Conservation (phyloP, 2,888 invertebrate species). For the Imbricaverruca yamaguchii region DNA sequence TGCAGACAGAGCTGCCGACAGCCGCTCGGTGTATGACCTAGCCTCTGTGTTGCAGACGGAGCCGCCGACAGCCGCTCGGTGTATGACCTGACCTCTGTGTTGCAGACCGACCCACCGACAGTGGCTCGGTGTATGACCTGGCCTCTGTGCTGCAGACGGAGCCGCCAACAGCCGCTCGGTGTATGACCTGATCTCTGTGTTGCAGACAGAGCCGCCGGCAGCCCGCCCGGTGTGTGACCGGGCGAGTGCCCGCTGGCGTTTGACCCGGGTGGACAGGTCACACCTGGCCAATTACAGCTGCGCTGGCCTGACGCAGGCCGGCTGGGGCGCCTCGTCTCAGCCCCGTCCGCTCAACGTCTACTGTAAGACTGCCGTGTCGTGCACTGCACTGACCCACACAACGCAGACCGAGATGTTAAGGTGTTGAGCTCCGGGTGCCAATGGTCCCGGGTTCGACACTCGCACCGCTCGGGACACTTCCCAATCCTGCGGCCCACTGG, state of each 20-base stretch:
- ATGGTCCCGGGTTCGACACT: too few relatives aligned
- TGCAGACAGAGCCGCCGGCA: too few relatives aligned
- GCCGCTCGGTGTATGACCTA: neutral
- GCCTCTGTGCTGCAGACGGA: too few relatives aligned
- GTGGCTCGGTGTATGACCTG: neutral
- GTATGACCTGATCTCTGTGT: slow-evolving; percentile 41
- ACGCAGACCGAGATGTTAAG: too few relatives aligned
- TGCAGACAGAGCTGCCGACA: slow-evolving; percentile 31
- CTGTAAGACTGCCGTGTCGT: slow-evolving; percentile 50
- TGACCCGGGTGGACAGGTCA: slow-evolving; percentile 72
- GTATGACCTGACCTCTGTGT: slow-evolving; percentile 41
- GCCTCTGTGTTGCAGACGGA: too few relatives aligned
- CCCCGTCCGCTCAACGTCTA: slow-evolving; percentile 71
- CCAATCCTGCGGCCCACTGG: too few relatives aligned
- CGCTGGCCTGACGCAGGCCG: slow-evolving; percentile 80
- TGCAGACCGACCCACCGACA: slow-evolving; percentile 31
- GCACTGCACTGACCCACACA: too few relatives aligned
- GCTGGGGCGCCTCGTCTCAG: slow-evolving; percentile 73
- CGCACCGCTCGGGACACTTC: too few relatives aligned
- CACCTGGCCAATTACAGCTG: slow-evolving; percentile 94
- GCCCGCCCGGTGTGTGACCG: slow-evolving; percentile 54
- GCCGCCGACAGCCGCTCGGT: neutral
- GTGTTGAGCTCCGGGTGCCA: too few relatives aligned
- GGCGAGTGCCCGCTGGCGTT: slow-evolving; percentile 72
- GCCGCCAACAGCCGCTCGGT: neutral